A percentile compares a stretch with the other conserved stretches of the same genome.
Evolutionary conservation across 2,888 invertebrate species (phyloP).

Genomic region (Xestia sexstrigata): DNA sequence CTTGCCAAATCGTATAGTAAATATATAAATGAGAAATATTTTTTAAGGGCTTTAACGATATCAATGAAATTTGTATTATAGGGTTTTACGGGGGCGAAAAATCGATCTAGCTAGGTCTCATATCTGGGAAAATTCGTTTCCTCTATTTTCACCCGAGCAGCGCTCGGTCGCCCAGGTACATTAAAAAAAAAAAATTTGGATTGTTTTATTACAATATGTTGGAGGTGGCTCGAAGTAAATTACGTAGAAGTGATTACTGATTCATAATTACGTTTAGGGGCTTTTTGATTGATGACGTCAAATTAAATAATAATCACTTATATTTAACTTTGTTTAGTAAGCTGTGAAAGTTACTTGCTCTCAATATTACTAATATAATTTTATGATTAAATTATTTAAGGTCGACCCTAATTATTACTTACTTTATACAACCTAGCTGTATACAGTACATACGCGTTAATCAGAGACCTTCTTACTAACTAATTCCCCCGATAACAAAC

Average conservation of each 20-base stretch:
- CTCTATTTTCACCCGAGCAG: background rate
- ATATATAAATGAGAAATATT: background rate
- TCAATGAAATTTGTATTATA: background rate
- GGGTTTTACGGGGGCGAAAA: background rate
- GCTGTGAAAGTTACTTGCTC: background rate
- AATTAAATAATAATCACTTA: slow-evolving; percentile 17
- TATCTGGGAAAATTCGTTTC: background rate
- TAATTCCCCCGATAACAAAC: slow-evolving; percentile 7
- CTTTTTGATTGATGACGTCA: slow-evolving; percentile 34
- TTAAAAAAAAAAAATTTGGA: slow-evolving; percentile 3
- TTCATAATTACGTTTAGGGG: slow-evolving; percentile 36
- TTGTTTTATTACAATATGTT: slow-evolving; percentile 15
- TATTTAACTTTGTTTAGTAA: slow-evolving; percentile 5
- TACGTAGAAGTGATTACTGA: slow-evolving; percentile 41
- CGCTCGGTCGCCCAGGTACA: background rate
- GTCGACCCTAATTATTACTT: background rate
- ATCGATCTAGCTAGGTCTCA: background rate
- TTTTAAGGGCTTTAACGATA: background rate
- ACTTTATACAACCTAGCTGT: background rate
- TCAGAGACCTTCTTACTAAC: slow-evolving; percentile 1
- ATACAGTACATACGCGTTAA: background rate
- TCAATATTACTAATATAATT: background rate
- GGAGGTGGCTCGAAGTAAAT: slow-evolving; percentile 5
- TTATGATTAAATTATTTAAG: background rate
- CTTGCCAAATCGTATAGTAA: slow-evolving; percentile 9